Evolutionary conservation across 2,113 vertebrate genomes (phyloP).

Genomic region (Rattus rattus): DNA sequence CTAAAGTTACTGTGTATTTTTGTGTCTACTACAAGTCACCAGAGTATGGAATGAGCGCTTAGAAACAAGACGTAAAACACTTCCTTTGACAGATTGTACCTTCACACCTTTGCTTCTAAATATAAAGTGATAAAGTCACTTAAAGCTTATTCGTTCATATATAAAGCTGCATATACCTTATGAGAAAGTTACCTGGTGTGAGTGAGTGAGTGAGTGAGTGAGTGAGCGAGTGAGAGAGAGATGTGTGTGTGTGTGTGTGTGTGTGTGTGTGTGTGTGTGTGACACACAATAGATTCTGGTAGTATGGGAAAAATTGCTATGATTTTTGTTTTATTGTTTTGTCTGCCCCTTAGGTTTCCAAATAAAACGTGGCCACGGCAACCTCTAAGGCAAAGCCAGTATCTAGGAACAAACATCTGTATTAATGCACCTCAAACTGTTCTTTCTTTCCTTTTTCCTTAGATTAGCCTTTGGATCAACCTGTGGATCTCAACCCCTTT

Average conservation of each 20-base stretch:
- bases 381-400: neutral
- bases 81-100: neutral
- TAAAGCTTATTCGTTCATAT: slow-evolving; percentile 22
- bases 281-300: neutral
- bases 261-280: neutral
- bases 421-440: neutral
- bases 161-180: neutral
- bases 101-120: slow-evolving; percentile 19
- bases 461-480: neutral
- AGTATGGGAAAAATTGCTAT: slow-evolving; percentile 15
- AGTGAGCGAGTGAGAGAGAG: too few relatives aligned
- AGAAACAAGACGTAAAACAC: neutral
- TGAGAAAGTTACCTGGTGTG: neutral
- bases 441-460: neutral
- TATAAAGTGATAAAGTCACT: slow-evolving; percentile 20
- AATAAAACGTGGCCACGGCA: slow-evolving; percentile 36
- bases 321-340: neutral
- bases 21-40: neutral
- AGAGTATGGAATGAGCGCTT: slow-evolving; percentile 35
- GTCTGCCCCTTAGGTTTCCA: slow-evolving; percentile 28
- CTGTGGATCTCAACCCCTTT: neutral
- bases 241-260: neutral
- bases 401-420: neutral
- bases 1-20: neutral
- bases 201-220: too few relatives aligned